Evolutionary conservation across 2,888 invertebrate species (phyloP).

Genomic region (Leptopilina syphax): DNA sequence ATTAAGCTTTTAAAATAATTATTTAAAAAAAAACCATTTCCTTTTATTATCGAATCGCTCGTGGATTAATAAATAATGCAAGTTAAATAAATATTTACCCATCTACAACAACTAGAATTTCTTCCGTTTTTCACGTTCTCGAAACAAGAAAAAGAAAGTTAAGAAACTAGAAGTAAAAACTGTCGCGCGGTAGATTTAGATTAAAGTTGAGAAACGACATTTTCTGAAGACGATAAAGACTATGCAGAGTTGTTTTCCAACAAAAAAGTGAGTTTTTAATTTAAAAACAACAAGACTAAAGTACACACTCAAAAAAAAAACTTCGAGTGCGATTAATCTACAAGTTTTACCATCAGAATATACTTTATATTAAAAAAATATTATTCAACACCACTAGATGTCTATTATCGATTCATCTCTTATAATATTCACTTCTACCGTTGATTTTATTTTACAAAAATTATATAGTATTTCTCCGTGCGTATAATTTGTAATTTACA

Average conservation of each 20-base stretch:
- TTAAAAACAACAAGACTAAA: conserved; percentile 7
- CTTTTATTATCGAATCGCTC: too few species aligned
- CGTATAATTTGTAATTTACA: too few species aligned
- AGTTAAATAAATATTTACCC: too few species aligned
- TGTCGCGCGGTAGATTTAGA: conserved; percentile 11
- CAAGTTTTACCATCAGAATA: not conserved
- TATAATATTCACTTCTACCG: too few species aligned
- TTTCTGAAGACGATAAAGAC: not conserved
- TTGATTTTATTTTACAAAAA: too few species aligned
- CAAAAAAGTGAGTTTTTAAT: conserved; percentile 3
- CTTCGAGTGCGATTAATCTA: not conserved
- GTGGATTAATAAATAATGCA: too few species aligned
- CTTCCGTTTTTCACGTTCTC: not conserved
- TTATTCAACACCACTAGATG: too few species aligned
- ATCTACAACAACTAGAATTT: not conserved
- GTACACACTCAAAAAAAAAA: not conserved
- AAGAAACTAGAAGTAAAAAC: not conserved
- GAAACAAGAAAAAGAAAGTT: not conserved
- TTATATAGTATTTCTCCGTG: too few species aligned
- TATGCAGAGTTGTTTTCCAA: not conserved
- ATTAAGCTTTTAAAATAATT: too few species aligned
- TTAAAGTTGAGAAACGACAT: conserved; percentile 8
- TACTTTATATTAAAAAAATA: too few species aligned
- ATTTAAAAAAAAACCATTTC: too few species aligned
- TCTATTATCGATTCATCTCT: too few species aligned